Conservation (phyloP, 2,888 invertebrate species). For the Cantharis lateralis region DNA sequence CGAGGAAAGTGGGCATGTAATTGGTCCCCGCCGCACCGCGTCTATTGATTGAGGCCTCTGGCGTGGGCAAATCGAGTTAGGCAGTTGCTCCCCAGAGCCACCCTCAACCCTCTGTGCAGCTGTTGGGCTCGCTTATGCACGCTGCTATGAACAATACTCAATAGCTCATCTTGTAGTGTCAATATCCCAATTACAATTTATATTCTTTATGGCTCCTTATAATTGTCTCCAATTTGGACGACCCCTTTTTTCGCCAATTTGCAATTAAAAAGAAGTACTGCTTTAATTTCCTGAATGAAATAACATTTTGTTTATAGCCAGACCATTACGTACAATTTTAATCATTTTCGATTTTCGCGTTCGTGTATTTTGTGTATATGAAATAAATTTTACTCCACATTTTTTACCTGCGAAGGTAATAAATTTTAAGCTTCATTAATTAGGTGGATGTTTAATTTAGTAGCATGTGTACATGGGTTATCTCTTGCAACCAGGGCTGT, state of each 20-base stretch:
- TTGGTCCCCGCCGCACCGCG: slow-evolving; percentile 58
- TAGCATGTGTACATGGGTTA: slow-evolving; percentile 40
- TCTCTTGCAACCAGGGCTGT: slow-evolving; percentile 24
- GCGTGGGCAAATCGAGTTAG: slow-evolving; percentile 56
- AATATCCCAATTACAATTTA: slow-evolving; percentile 32
- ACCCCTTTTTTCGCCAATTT: neutral
- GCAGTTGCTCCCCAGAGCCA: slow-evolving; percentile 51
- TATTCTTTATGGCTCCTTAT: slow-evolving; percentile 27
- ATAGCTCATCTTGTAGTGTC: slow-evolving; percentile 33
- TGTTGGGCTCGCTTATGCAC: slow-evolving; percentile 33
- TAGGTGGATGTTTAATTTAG: slow-evolving; percentile 55
- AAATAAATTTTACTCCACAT: neutral
- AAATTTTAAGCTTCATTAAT: slow-evolving; percentile 54
- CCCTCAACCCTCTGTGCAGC: slow-evolving; percentile 32
- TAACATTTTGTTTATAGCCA: neutral
- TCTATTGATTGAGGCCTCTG: slow-evolving; percentile 58
- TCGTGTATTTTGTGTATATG: neutral
- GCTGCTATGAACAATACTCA: slow-evolving; percentile 32
- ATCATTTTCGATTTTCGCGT: neutral
- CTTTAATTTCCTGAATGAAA: neutral
- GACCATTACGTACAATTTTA: neutral
- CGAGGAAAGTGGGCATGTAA: slow-evolving; percentile 60
- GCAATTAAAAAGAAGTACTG: neutral
- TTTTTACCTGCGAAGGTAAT: slow-evolving; percentile 42
- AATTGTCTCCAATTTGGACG: slow-evolving; percentile 15